Conservation (phyloP, 2,888 invertebrate genomes). For the Adelognathus sp. region DNA sequence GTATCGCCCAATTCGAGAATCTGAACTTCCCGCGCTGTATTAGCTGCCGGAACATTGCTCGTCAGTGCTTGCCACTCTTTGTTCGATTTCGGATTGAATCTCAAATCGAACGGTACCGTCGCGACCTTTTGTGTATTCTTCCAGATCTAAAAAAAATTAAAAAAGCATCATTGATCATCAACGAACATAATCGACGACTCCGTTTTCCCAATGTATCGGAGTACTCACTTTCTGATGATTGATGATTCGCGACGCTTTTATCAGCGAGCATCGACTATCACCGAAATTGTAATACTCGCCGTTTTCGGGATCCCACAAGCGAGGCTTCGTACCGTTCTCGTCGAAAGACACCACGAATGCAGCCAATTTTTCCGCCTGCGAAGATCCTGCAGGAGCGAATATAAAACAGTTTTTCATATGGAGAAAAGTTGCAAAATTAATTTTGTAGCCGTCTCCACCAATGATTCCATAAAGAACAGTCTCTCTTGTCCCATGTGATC, state of each 20-base stretch:
- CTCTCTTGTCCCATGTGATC: too few relatives aligned
- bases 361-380: slow-evolving; percentile 76
- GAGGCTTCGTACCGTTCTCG: slow-evolving; percentile 63
- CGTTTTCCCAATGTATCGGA: not conserved
- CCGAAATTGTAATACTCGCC: slow-evolving; percentile 73
- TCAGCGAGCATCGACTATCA: slow-evolving; percentile 75
- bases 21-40: slow-evolving; percentile 66
- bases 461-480: too few relatives aligned
- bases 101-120: slow-evolving; percentile 70
- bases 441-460: not conserved
- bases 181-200: not conserved
- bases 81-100: slow-evolving; percentile 71
- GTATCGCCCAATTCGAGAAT: slow-evolving; percentile 67
- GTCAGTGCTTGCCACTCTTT: slow-evolving; percentile 76
- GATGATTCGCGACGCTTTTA: slow-evolving; percentile 74
- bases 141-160: slow-evolving; percentile 74
- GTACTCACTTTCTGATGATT: slow-evolving; percentile 75
- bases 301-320: slow-evolving; percentile 78
- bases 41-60: slow-evolving; percentile 48
- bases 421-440: not conserved
- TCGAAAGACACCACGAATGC: slow-evolving; percentile 74
- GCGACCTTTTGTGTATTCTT: slow-evolving; percentile 75
- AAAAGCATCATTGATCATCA: not conserved
- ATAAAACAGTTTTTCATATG: not conserved
- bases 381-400: slow-evolving; percentile 67